Evolutionary conservation across 2,888 invertebrate species (phyloP).

Genomic region (Iselma pallidipennis): DNA sequence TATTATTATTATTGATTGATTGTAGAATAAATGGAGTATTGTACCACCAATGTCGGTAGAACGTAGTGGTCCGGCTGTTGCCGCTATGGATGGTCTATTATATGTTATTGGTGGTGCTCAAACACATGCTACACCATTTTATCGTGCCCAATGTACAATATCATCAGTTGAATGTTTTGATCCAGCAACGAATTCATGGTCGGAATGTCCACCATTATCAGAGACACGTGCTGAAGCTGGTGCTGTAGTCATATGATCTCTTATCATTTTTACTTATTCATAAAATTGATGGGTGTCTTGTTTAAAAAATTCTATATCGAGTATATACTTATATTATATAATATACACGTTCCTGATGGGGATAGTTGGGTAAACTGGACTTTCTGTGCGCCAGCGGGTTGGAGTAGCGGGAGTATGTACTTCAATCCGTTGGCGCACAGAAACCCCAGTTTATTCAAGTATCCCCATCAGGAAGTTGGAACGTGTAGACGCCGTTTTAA

Average conservation of each 20-base stretch:
- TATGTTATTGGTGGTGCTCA: constrained; percentile 88
- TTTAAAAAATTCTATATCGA: no score
- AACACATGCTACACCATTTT: constrained; percentile 78
- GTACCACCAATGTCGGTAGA: constrained; percentile 74
- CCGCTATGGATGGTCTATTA: constrained; percentile 78
- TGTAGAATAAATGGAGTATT: constrained; percentile 76
- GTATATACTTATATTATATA: no score
- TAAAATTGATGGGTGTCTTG: background rate
- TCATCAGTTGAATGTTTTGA: constrained; percentile 84
- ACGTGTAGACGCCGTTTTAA: no score
- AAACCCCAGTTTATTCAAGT: no score
- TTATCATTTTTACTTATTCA: background rate
- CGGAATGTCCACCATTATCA: constrained; percentile 76
- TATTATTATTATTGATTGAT: constrained; percentile 24
- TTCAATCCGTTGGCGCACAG: no score
- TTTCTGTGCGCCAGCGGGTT: no score
- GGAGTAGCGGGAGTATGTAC: no score
- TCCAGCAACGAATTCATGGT: constrained; percentile 78
- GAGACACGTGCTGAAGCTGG: constrained; percentile 87
- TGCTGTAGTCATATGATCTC: constrained; percentile 74
- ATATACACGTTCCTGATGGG: no score
- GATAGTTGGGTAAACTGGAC: no score
- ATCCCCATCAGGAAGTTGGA: no score
- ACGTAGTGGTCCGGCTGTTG: constrained; percentile 82
- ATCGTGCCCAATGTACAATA: constrained; percentile 82